Conservation (phyloP, 2,888 invertebrate genomes). For the Tachina lurida region DNA sequence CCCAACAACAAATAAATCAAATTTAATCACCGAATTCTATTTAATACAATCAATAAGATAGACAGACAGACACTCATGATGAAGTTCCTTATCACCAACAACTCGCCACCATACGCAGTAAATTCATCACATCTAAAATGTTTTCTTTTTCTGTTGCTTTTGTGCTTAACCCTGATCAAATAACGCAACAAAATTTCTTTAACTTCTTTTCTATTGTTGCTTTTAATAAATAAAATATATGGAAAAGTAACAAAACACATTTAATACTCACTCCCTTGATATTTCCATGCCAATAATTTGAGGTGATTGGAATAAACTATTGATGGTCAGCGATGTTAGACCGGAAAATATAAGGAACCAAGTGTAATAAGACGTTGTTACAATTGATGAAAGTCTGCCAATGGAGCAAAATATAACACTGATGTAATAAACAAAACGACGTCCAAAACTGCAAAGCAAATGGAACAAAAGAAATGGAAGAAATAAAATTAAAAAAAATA, state of each 20-base stretch:
- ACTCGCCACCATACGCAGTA: slow-evolving; percentile 5
- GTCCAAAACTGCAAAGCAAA: slow-evolving; percentile 82
- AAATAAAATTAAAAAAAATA: slow-evolving; percentile 60
- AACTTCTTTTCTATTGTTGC: neutral
- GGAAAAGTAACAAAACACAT: neutral
- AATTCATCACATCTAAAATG: neutral
- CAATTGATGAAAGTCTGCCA: slow-evolving; percentile 82
- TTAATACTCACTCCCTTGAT: slow-evolving; percentile 82
- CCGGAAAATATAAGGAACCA: slow-evolving; percentile 83
- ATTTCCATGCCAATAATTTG: slow-evolving; percentile 85
- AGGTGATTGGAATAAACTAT: slow-evolving; percentile 83
- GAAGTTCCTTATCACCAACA: slow-evolving; percentile 34
- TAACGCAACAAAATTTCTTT: neutral
- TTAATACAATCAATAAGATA: slow-evolving; percentile 13
- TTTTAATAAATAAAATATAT: neutral
- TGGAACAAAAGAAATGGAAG: slow-evolving; percentile 38
- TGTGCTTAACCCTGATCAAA: neutral
- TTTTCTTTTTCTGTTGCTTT: neutral
- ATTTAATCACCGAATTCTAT: slow-evolving; percentile 43
- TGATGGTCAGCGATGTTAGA: slow-evolving; percentile 83
- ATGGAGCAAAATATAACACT: slow-evolving; percentile 82
- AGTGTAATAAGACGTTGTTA: slow-evolving; percentile 81
- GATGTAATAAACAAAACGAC: slow-evolving; percentile 84
- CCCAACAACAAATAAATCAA: slow-evolving; percentile 42
- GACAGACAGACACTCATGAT: neutral